Evolutionary conservation across 2,888 invertebrate genomes (phyloP), one percentile per base, ranked within the genome.

Genomic region (Nomada goodeniana): DNA sequence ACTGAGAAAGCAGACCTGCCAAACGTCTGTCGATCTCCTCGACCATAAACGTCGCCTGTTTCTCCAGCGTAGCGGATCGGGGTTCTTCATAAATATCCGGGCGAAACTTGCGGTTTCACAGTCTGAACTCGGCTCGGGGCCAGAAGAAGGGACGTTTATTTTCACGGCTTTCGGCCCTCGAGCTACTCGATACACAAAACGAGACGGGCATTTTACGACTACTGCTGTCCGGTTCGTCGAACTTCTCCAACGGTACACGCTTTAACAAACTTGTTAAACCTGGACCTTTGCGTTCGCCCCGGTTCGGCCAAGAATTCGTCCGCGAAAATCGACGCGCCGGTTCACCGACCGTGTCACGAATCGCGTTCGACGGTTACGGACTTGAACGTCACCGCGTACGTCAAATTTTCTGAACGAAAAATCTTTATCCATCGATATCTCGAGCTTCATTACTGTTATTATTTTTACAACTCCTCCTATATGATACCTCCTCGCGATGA

Each of bases 11-110:
- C 81, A 82, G 82, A 89, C 83, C 85, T 85, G 89, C 85, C 89
- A 79, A 90, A 85, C 83, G 83, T 88, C 89, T 85, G 90, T 88
- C 89, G 88, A 88, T 80, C 83, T 75, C 79, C 61, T 78, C 85
- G 79, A 84, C 90, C 90, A 82, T 89, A 89, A 89, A 90, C 82
- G 84, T 89, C 84, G 80, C 76, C 75, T 73, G 81, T 84, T 88
- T 87, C 84, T 83, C 80, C 80, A 61, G 67, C 76, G 65, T 59
- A 59, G 74, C 74, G 73, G 85, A 61, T 74, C 69, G 63, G 64
- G 60, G 65, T 65, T 88, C 88, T 86, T 83, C 85, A 74, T 88
- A 88, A 87, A 87, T 88, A 86, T 85, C 81, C 87, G 73, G 81
- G 75, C 59, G 76, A 79, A 79, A 76, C 80, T 77, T 50, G 85